phyloP scores from a whole-genome alignment of 92 coral and sea anemone genomes.

The Virgularia gustaviana region DNA sequence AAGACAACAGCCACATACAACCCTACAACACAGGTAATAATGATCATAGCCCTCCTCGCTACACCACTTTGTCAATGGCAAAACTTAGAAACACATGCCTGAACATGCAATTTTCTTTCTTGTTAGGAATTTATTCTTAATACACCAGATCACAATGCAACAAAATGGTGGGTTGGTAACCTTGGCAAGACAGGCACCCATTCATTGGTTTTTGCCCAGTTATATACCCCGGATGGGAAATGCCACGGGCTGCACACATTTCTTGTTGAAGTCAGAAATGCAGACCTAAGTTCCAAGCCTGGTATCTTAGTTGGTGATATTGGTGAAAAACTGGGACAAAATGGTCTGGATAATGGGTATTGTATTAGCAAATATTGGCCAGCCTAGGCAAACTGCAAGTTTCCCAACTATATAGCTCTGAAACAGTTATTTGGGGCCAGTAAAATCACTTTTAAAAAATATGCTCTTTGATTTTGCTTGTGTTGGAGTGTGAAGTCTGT shows the following conservation, averaged over 20 bases:
- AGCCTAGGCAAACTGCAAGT: no score
- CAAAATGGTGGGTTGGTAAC: slow-evolving; percentile 98
- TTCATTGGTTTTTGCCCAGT: slow-evolving; percentile 90
- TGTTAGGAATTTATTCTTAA: slow-evolving; percentile 76
- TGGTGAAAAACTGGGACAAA: slow-evolving; percentile 92
- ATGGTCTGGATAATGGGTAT: slow-evolving; percentile 93
- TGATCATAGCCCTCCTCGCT: neutral
- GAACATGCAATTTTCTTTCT: neutral
- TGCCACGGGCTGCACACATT: slow-evolving; percentile 94
- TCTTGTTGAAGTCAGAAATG: slow-evolving; percentile 77
- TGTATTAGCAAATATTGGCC: neutral
- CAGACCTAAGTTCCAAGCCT: slow-evolving; percentile 78
- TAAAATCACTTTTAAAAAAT: neutral
- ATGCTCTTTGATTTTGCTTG: neutral
- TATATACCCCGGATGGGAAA: slow-evolving; percentile 82
- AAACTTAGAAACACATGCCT: neutral
- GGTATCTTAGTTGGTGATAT: slow-evolving; percentile 94
- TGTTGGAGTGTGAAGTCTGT: neutral
- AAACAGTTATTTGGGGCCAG: no score
- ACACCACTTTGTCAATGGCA: neutral
- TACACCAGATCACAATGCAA: slow-evolving; percentile 86
- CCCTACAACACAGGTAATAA: slow-evolving; percentile 64
- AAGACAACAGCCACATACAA: slow-evolving; percentile 80
- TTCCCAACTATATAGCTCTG: no score
- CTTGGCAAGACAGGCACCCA: slow-evolving; percentile 91